Evolutionary conservation across 2,113 vertebrate species (phyloP).

Genomic region (Sinosuthora webbiana): DNA sequence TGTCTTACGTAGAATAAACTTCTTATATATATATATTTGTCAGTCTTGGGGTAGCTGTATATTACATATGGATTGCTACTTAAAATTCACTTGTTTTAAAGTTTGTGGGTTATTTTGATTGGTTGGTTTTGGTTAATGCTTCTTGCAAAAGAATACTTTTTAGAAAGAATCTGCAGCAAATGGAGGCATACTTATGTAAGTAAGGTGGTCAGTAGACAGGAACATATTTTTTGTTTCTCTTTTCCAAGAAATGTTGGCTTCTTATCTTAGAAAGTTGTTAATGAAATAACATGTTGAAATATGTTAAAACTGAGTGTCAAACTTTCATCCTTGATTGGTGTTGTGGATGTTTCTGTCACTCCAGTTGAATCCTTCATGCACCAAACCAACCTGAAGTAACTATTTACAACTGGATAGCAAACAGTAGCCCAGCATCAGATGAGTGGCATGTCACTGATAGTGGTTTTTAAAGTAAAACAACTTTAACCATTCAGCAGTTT

Average conservation of each 20-base stretch:
- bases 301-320: background rate
- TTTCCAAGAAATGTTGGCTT: background rate
- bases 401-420: background rate
- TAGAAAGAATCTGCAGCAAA: background rate
- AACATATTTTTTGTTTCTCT: background rate
- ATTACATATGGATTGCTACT: background rate
- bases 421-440: background rate
- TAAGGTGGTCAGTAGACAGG: background rate
- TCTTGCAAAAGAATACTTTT: background rate
- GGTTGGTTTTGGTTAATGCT: background rate
- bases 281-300: background rate
- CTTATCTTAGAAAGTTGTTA: background rate
- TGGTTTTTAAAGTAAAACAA: background rate
- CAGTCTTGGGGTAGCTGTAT: background rate
- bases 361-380: background rate
- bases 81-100: background rate
- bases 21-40: background rate
- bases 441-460: background rate
- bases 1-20: background rate
- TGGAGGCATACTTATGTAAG: background rate
- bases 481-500: background rate
- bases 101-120: background rate
- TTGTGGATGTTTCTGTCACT: background rate
- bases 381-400: background rate
- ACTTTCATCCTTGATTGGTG: background rate